Evolutionary conservation across 2,888 invertebrate species (phyloP).

Genomic region (Alentia gelatinosa): DNA sequence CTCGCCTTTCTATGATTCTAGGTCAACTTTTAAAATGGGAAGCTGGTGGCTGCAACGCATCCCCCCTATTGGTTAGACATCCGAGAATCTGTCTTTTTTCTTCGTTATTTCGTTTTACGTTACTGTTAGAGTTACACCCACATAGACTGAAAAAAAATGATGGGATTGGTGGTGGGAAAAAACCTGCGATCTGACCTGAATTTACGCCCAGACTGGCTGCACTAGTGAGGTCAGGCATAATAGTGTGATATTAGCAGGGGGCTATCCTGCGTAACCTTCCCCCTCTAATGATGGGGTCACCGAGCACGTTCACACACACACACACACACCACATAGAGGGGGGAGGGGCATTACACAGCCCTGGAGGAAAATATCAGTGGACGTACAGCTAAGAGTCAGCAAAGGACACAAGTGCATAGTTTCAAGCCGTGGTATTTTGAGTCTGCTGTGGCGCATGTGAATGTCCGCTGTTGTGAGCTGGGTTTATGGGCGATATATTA

Average conservation of each 20-base stretch:
- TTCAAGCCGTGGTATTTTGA: no score
- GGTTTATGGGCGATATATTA: no score
- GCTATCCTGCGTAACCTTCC: neutral
- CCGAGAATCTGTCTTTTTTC: no score
- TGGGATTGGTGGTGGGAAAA: neutral
- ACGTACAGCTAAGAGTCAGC: no score
- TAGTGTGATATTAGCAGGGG: slow-evolving; percentile 10
- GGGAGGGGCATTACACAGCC: no score
- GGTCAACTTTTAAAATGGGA: neutral
- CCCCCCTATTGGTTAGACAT: neutral
- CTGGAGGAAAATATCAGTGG: no score
- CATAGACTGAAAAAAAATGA: neutral
- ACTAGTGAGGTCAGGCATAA: neutral
- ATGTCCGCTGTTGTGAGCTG: no score
- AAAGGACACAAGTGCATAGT: no score
- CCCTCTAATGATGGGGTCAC: neutral
- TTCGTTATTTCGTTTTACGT: no score
- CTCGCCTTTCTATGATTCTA: neutral
- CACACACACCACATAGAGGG: no score
- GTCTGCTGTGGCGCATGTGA: no score
- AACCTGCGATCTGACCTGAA: neutral
- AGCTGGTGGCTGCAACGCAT: neutral
- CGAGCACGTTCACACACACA: neutral
- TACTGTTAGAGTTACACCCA: neutral
- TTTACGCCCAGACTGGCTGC: neutral